Evolutionary conservation across 2,113 vertebrate genomes (phyloP), one percentile per base, ranked within the genome.

Genomic region (Ceyx margarethae): DNA sequence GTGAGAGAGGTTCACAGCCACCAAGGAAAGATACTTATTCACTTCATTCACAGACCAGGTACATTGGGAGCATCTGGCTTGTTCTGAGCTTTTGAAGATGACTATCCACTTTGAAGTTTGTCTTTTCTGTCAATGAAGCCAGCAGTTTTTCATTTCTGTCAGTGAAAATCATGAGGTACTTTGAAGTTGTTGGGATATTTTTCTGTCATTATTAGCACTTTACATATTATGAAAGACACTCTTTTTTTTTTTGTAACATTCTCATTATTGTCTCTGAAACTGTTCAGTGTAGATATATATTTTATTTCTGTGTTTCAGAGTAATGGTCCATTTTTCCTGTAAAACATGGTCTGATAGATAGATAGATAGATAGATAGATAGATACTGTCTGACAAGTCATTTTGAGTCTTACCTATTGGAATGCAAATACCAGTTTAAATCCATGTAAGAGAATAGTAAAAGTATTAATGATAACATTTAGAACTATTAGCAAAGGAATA

Each of bases 81-180:
- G 19, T 65, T 87, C 68, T 35, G 53, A 50, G 51, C 54, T 75
- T 94, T 87, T 87, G 87, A 93, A 96, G 90, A 78, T 21, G 43
- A 92, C 17, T 82, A 31, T 46, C 51, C 15, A 40, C 93, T 96
- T 93, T 95, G 92, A 94, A 94, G 80, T 87, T 42, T 53, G 17
- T 26, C 23, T 78, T 81, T 86, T 83, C 75, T 93, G 75, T 84
- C 89, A 83, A 5, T 20, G 37, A 89, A 85, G 64, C 20, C 53
- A 89, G 31, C 56, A 84, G 29, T 21, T 90, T 83, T 86, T 90
- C 28, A 75, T 89, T 92, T 90, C 54, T 87, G 26, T 43, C 51
- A 42, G 33, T 43, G 26, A 50, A 92, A 96, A 56, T 14, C 51
- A 46, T 57, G 54, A 89, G 4, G 58, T n/a, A 48, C 94, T 95